Evolutionary conservation across 2,113 vertebrate genomes (phyloP), one percentile per base, ranked within the genome.

Genomic region (Psittacus erithacus): DNA sequence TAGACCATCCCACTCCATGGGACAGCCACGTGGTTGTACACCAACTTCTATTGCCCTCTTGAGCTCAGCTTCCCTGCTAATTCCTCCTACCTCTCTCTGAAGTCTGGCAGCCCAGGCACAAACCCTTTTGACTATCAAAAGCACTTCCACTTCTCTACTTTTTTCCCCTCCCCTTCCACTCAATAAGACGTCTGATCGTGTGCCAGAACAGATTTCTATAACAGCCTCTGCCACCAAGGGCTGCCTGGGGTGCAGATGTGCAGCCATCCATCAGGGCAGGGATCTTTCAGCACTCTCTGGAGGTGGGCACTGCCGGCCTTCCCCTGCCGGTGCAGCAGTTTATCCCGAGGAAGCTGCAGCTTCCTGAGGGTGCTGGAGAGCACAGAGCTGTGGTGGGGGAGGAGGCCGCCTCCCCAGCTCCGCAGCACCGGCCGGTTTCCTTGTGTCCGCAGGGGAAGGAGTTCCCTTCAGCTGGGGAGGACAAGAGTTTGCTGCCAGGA

Each of bases 281-380:
- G 41, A 80, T 69, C 83, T 50, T 55, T 38, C 53, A 46, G 53
- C 31, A 7, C 52, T 39, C 47, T 41, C 46, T 1, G 2, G 60
- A 0, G 0, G 78, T 47, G 59, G 59, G 77, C 44, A 76, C 75
- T 82, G 78, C 77, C 3, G 13, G 49, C 63, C 55, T 73, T 86
- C 84, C 70, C 47, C 64, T 82, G 50, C 44, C 63, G 11, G n/a
- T 22, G 13, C 10, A 76, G 80, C 65, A 90, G 81, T 18, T 96
- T 94, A 87, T 97, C 71, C 86, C 25, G 44, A 98, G 97, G 97
- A 98, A 98, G 97, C 96, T 97, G 97, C 27, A 96, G 97, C 97
- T 98, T 98, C 97, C 98, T 94, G 96, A 92, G 65, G 59, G 90
- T 78, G 77, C 84, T 89, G 4, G 20, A 44, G 73, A 76, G 88